These are phyloP conservation scores for Gnathonemus echidnorhynchus DNA, from an alignment of 2,113 vertebrate species.

Conservation along the genomic window DNA sequence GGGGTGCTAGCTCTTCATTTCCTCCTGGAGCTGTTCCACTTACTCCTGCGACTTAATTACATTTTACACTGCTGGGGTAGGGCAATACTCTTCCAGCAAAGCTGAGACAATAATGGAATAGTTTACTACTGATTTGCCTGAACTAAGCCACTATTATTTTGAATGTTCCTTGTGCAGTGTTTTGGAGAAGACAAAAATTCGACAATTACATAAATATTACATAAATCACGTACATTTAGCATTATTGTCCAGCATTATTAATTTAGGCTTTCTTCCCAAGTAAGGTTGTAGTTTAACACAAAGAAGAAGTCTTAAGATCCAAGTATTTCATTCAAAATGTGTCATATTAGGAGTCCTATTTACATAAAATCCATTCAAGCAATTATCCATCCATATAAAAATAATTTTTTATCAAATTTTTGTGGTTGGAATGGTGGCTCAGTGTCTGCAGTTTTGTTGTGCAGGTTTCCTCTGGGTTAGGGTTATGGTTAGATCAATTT, in stretches of 20 bases:
- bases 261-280: slow-evolving; percentile 48
- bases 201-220: slow-evolving; percentile 55
- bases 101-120: slow-evolving; percentile 25
- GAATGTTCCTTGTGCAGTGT: slow-evolving; percentile 13
- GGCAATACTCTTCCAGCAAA: slow-evolving; percentile 26
- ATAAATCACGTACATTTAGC: not conserved
- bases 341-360: not conserved
- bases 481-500: not conserved
- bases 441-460: not conserved
- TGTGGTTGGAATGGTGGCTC: not conserved
- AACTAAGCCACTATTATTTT: slow-evolving; percentile 23
- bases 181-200: slow-evolving; percentile 20
- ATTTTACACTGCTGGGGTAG: slow-evolving; percentile 35
- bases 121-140: slow-evolving; percentile 5
- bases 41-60: slow-evolving; percentile 45
- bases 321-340: not conserved
- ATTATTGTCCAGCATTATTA: slow-evolving; percentile 51
- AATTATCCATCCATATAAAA: not conserved
- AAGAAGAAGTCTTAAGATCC: not conserved
- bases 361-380: not conserved
- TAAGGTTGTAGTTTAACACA: slow-evolving; percentile 34
- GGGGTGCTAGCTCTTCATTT: slow-evolving; percentile 14
- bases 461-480: not conserved
- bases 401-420: not conserved
- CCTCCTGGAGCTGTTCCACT: slow-evolving; percentile 40